Percentiles rank a stretch among this genome's conserved stretches.
Conservation (phyloP, 2,888 invertebrate genomes). For the Julus scanicus region DNA sequence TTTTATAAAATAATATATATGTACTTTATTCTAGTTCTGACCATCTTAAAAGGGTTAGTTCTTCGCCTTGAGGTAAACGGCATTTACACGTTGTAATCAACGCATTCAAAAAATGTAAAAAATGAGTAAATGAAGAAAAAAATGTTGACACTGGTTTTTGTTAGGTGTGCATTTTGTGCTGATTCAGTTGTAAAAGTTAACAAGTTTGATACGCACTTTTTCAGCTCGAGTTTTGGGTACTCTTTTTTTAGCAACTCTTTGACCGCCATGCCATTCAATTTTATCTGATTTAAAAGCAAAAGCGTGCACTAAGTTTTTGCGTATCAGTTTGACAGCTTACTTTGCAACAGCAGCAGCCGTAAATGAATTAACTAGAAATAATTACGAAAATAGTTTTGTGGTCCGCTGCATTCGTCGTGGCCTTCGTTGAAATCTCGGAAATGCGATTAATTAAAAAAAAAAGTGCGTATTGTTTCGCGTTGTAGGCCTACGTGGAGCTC, state of each 20-base stretch:
- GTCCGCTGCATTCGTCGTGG: neutral
- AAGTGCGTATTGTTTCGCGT: neutral
- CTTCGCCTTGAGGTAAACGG: too few species aligned
- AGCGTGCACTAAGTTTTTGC: slow-evolving; percentile 13
- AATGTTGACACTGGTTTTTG: too few species aligned
- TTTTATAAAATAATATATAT: too few species aligned
- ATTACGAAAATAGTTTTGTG: slow-evolving; percentile 37
- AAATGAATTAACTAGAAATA: slow-evolving; percentile 15
- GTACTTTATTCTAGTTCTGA: too few species aligned
- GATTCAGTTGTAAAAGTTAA: slow-evolving; percentile 45
- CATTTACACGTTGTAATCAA: too few species aligned
- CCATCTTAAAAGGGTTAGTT: too few species aligned
- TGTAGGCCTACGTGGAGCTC: neutral
- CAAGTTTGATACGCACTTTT: slow-evolving; percentile 17
- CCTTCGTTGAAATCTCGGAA: slow-evolving; percentile 23
- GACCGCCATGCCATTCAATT: slow-evolving; percentile 43
- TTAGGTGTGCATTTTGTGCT: slow-evolving; percentile 21
- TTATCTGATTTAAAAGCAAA: neutral
- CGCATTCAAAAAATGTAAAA: too few species aligned
- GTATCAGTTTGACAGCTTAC: slow-evolving; percentile 40
- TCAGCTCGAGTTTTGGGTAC: neutral
- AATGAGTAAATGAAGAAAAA: too few species aligned
- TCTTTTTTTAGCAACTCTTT: neutral
- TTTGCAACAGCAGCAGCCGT: neutral
- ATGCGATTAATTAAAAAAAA: neutral